A percentile compares a stretch with the other conserved stretches of the same genome.
These are phyloP conservation scores for Eulemur rubriventer DNA, from an alignment of 2,797 vertebrate genomes.

Conservation along the genomic window DNA sequence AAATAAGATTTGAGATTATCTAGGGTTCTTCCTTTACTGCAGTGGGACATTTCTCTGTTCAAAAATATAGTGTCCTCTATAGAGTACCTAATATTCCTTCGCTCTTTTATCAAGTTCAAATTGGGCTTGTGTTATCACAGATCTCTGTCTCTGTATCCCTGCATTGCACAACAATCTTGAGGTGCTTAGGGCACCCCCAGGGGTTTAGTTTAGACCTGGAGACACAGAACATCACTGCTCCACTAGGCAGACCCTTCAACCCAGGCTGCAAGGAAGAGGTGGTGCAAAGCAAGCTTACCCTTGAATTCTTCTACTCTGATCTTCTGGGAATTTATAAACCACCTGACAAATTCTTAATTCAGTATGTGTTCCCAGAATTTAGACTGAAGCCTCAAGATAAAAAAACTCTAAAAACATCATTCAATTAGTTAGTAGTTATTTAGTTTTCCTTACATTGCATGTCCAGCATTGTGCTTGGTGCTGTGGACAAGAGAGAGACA, in stretches of 20 bases:
- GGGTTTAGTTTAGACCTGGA: not conserved
- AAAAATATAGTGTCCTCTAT: constrained; percentile 4
- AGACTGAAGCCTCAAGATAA: not conserved
- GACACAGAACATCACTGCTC: not conserved
- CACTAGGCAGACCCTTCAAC: not conserved
- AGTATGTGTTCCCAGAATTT: not conserved
- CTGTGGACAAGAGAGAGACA: not conserved
- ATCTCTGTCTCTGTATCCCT: not conserved
- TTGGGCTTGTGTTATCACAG: not conserved
- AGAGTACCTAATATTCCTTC: not conserved
- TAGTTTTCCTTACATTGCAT: not conserved
- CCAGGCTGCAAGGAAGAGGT: not conserved
- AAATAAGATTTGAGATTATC: not conserved
- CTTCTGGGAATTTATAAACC: not conserved
- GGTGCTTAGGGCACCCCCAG: not conserved
- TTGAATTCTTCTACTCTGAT: not conserved
- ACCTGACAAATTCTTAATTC: not conserved
- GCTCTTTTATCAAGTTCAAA: not conserved
- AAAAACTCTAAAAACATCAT: not conserved
- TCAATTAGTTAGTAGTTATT: not conserved
- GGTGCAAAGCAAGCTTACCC: not conserved
- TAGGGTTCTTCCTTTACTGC: not conserved
- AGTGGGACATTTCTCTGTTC: not conserved
- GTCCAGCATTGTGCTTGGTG: not conserved
- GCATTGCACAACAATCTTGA: not conserved